Evolutionary conservation across 2,888 invertebrate species (phyloP).

Genomic region (Eugnorisma glareosa): DNA sequence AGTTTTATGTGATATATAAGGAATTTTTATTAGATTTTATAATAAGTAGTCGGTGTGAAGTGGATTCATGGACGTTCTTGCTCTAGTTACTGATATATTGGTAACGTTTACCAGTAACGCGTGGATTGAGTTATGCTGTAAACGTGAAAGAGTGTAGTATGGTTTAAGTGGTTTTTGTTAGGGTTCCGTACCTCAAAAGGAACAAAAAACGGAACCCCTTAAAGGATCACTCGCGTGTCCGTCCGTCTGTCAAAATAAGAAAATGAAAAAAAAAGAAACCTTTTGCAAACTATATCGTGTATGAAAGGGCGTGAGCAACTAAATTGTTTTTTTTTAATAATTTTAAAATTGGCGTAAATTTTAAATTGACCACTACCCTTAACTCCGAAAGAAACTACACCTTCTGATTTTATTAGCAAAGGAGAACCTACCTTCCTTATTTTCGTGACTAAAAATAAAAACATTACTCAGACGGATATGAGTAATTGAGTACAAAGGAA

Average conservation of each 20-base stretch:
- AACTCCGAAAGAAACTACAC: too few relatives aligned
- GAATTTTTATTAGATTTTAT: slow-evolving; percentile 49
- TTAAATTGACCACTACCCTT: too few relatives aligned
- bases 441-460: background rate
- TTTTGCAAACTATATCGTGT: too few relatives aligned
- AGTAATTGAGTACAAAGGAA: slow-evolving; percentile 17
- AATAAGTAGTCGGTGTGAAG: slow-evolving; percentile 29
- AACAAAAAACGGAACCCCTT: too few relatives aligned
- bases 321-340: too few relatives aligned
- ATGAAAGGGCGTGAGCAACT: too few relatives aligned
- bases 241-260: too few relatives aligned
- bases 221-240: too few relatives aligned
- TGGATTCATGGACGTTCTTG: slow-evolving; percentile 48
- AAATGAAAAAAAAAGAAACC: too few relatives aligned
- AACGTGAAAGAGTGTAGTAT: slow-evolving; percentile 12
- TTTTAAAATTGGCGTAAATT: too few relatives aligned
- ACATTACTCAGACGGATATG: slow-evolving; percentile 6
- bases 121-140: slow-evolving; percentile 5
- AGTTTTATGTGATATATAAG: slow-evolving; percentile 44
- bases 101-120: slow-evolving; percentile 19
- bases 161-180: background rate
- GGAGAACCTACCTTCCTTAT: background rate
- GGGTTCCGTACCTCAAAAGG: too few relatives aligned
- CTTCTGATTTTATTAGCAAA: background rate
- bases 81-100: slow-evolving; percentile 47